Percentiles rank a stretch among this genome's conserved stretches.
These are phyloP conservation scores for Nothocercus nigrocapillus DNA, from an alignment of 2,113 vertebrate genomes.

Conservation along the genomic window DNA sequence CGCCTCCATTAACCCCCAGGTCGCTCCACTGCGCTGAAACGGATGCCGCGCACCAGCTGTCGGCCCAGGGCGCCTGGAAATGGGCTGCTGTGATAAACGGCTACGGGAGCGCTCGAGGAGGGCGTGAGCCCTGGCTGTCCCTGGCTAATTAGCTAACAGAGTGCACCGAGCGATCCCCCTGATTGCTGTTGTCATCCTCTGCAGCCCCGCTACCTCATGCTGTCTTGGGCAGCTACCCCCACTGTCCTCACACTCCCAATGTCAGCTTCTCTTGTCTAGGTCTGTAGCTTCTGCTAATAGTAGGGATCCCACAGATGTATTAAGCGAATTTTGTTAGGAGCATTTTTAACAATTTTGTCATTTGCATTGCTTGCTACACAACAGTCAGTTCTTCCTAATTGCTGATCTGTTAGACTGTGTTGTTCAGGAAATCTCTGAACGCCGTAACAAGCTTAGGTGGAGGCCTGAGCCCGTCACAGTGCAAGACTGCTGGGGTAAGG, in stretches of 20 bases:
- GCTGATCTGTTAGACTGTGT: neutral
- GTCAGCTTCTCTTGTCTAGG: neutral
- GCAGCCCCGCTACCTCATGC: neutral
- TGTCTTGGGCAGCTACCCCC: neutral
- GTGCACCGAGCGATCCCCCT: constrained; percentile 46
- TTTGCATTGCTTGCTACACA: neutral
- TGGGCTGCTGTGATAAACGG: constrained; percentile 60
- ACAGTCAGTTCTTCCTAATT: neutral
- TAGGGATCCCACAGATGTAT: neutral
- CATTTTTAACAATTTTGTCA: neutral
- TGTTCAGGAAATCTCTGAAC: neutral
- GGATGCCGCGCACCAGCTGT: constrained; percentile 47
- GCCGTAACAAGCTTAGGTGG: neutral
- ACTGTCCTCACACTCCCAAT: neutral
- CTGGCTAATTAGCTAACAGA: constrained; percentile 64
- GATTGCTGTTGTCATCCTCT: constrained; percentile 59
- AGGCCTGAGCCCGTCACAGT: neutral
- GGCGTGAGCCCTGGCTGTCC: constrained; percentile 69
- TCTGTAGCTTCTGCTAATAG: neutral
- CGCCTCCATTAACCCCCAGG: constrained; percentile 20
- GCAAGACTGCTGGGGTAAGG: neutral
- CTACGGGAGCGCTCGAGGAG: constrained; percentile 62
- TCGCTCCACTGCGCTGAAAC: constrained; percentile 28
- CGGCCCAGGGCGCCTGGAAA: constrained; percentile 61
- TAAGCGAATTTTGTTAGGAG: neutral